These are phyloP conservation scores for Drosophila multiciliata DNA, from an alignment of 2,888 invertebrate species.

Conservation along the genomic window DNA sequence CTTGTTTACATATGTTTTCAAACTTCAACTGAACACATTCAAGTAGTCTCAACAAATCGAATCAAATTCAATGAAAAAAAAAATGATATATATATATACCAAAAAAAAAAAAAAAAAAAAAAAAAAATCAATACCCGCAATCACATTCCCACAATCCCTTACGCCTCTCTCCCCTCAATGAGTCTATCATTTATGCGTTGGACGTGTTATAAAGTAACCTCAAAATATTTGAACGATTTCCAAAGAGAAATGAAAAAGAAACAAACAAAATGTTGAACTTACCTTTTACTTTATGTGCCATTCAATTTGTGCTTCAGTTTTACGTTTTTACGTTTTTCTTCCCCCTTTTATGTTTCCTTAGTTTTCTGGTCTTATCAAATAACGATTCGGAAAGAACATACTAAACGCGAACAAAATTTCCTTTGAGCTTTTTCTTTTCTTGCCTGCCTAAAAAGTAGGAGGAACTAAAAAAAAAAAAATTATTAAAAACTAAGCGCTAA, in stretches of 20 bases:
- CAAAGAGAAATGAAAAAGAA: slow-evolving; percentile 48
- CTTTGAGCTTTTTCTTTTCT: slow-evolving; percentile 85
- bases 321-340: slow-evolving; percentile 32
- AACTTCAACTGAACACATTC: slow-evolving; percentile 79
- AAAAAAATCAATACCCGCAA: slow-evolving; percentile 72
- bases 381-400: slow-evolving; percentile 40
- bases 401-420: slow-evolving; percentile 49
- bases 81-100: slow-evolving; percentile 35
- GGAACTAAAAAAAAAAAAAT: slow-evolving; percentile 45
- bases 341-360: slow-evolving; percentile 33
- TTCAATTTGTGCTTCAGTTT: slow-evolving; percentile 30
- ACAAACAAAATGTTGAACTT: slow-evolving; percentile 73
- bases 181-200: slow-evolving; percentile 85
- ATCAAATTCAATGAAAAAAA: slow-evolving; percentile 51
- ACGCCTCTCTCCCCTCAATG: slow-evolving; percentile 85
- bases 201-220: slow-evolving; percentile 52
- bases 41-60: slow-evolving; percentile 76
- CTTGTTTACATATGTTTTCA: slow-evolving; percentile 71
- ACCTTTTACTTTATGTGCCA: slow-evolving; percentile 45
- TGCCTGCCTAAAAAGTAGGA: slow-evolving; percentile 80
- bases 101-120: slow-evolving; percentile 43
- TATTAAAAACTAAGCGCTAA: slow-evolving; percentile 33
- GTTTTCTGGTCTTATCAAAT: slow-evolving; percentile 37
- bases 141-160: slow-evolving; percentile 84
- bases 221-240: slow-evolving; percentile 51